phyloP scores from a whole-genome alignment of 1,140 invertebrate species.

The Conus ventricosus region DNA sequence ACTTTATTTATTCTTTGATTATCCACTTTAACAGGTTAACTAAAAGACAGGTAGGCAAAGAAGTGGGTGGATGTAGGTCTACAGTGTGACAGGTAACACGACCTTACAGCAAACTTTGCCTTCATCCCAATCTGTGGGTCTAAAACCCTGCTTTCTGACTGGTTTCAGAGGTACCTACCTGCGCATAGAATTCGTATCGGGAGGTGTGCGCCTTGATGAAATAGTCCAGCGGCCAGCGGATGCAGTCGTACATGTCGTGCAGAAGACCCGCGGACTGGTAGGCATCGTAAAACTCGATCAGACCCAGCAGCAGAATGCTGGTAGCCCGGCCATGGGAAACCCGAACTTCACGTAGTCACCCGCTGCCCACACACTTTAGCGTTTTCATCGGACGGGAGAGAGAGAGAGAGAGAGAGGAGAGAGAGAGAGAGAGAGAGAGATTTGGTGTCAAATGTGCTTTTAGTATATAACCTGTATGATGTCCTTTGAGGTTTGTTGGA shows the following conservation, averaged over 20 bases:
- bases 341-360: constrained; percentile 82
- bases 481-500: too few relatives aligned
- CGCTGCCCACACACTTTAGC: constrained; percentile 71
- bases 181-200: constrained; percentile 52
- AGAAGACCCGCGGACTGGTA: constrained; percentile 75
- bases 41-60: too few relatives aligned
- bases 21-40: too few relatives aligned
- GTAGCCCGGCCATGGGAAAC: constrained; percentile 81
- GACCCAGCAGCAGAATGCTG: constrained; percentile 80
- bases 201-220: constrained; percentile 77
- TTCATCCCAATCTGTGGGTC: too few relatives aligned
- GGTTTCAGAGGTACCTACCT: constrained; percentile 38
- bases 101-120: too few relatives aligned
- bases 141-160: too few relatives aligned
- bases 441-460: too few relatives aligned
- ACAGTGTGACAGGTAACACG: too few relatives aligned
- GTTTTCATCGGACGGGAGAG: not conserved
- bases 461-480: too few relatives aligned
- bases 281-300: constrained; percentile 75
- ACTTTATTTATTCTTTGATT: too few relatives aligned
- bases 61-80: too few relatives aligned
- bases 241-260: constrained; percentile 72
- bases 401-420: constrained; percentile 5
- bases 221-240: constrained; percentile 80
- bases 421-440: constrained; percentile 16